Evolutionary conservation across 2,797 vertebrate species (phyloP).

Genomic region (Masticophis lateralis): DNA sequence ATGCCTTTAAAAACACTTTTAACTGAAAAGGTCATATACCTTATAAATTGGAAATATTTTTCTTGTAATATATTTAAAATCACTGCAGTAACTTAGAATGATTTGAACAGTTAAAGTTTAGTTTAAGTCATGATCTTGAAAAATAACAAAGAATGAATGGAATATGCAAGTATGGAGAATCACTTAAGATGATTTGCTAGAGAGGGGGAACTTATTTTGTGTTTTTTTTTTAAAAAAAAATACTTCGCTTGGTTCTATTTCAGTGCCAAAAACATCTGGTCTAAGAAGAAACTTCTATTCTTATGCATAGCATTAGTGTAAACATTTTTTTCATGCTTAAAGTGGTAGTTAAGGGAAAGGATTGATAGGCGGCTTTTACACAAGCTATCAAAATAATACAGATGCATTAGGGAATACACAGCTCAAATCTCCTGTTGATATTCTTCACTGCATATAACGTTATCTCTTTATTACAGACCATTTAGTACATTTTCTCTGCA

Average conservation of each 20-base stretch:
- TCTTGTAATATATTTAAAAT: neutral
- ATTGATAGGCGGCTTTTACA: neutral
- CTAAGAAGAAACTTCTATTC: slow-evolving; percentile 4
- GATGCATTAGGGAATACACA: neutral
- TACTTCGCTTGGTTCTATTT: neutral
- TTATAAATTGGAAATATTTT: neutral
- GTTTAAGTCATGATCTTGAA: neutral
- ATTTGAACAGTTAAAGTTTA: neutral
- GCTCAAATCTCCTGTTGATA: neutral
- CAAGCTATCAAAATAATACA: neutral
- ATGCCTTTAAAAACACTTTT: neutral
- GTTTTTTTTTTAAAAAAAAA: neutral
- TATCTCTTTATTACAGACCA: neutral
- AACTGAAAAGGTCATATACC: neutral
- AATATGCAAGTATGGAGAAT: neutral
- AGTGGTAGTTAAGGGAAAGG: neutral
- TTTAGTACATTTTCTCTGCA: neutral
- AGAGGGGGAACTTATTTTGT: too few relatives aligned
- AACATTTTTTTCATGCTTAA: neutral
- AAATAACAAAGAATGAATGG: neutral
- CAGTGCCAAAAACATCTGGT: neutral
- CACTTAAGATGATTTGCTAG: neutral
- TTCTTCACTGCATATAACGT: neutral
- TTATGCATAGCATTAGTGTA: neutral
- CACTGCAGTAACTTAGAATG: neutral